A percentile compares a stretch with the other conserved stretches of the same genome.
Conservation (phyloP, 1,140 invertebrate genomes). For the Apis laboriosa region DNA sequence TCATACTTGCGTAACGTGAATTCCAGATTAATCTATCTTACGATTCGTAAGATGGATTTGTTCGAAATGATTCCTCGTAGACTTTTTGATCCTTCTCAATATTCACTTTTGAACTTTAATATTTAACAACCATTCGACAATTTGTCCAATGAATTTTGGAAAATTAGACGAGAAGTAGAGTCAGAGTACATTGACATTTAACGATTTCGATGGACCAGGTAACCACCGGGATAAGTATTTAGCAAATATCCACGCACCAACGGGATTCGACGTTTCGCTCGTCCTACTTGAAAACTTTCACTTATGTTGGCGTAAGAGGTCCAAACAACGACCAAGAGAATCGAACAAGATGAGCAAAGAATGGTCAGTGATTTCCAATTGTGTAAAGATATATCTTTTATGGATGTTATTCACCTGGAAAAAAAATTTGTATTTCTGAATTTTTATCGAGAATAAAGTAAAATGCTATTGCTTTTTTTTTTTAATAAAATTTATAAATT, state of each 20-base stretch:
- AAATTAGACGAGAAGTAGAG: constrained; percentile 4
- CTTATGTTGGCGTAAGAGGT: constrained; percentile 79
- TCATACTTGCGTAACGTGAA: constrained; percentile 51
- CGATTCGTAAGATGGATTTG: not conserved
- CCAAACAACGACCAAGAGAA: constrained; percentile 66
- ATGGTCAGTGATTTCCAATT: constrained; percentile 41
- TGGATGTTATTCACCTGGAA: not conserved
- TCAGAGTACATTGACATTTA: constrained; percentile 28
- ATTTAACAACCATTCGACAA: not conserved
- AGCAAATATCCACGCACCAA: constrained; percentile 73
- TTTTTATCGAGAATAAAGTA: too few species aligned
- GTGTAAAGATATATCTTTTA: not conserved
- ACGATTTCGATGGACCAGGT: constrained; percentile 33
- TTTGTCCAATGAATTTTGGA: constrained; percentile 16
- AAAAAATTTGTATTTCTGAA: not conserved
- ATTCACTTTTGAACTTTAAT: constrained; percentile 18
- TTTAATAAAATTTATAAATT: not conserved
- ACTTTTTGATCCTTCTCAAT: not conserved
- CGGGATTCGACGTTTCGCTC: constrained; percentile 69
- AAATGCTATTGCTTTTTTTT: not conserved
- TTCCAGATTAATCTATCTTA: constrained; percentile 32
- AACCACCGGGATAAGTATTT: constrained; percentile 70
- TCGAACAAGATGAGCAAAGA: constrained; percentile 49
- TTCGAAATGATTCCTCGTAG: constrained; percentile 10
- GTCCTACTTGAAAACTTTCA: constrained; percentile 81